Evolutionary conservation across 2,113 vertebrate genomes (phyloP), one percentile per base, ranked within the genome.

Genomic region (Zapornia atra): DNA sequence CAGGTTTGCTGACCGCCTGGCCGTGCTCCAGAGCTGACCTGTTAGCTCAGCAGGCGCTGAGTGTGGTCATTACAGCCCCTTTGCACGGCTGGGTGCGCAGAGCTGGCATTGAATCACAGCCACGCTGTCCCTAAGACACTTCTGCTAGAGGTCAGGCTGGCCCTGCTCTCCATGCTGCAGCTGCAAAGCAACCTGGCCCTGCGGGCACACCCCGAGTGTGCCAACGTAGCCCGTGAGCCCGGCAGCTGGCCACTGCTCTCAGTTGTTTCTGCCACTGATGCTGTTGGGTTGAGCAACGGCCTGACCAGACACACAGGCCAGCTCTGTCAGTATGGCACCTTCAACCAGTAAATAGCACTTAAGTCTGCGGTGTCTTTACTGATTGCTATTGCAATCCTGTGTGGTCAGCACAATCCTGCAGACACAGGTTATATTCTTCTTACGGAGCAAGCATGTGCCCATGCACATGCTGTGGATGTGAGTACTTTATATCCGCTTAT

Each of bases 181-280:
- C 57, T 54, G 48, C 26, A 38, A 40, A 57, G 59, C 36, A 60
- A 36, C 61, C 53, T 75, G 78, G 60, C 28, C 17, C 11, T 21
- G 46, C 46, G 1, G 1, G 34, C 78, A 24, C 42, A n/a, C 15
- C 15, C 5, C 19, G 4, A 5, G 38, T 3, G 17, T 26, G 26
- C 76, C 76, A 20, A 0, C 0, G 8, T 3, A 26, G 31, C 38
- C 69, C 1, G 3, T 0, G 1, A 81, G 48, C 46, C 61, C 7
- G 1, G 34, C 10, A 2, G 1, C 61, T 48, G 69, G 25, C 54
- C 76, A 20, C 9, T 0, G 1, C 18, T 16, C 29, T 42, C 8
- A 2, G n/a, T n/a, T 40, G 3, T 50, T 50, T 29, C 50, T 50
- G n/a, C 40, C 7, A 5, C 54, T 50, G 48, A 24, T 36, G 48